Conservation (phyloP, 2,888 invertebrate species). For the Caenorhabditis panamensis region DNA sequence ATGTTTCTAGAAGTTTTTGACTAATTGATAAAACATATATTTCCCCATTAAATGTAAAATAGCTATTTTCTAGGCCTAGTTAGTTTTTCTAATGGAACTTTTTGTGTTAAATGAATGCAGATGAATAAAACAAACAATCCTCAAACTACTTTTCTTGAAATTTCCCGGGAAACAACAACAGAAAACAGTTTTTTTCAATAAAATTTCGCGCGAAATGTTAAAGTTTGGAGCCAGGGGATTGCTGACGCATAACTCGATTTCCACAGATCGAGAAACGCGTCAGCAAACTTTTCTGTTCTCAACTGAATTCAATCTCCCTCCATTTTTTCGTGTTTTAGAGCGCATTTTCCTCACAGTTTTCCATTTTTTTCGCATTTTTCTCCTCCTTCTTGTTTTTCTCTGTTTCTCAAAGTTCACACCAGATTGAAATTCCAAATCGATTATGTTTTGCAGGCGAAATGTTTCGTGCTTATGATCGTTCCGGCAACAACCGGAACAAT, state of each 20-base stretch:
- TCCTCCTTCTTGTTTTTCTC: not conserved
- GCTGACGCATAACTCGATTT: slow-evolving; percentile 14
- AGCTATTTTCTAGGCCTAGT: no score
- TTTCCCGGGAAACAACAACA: not conserved
- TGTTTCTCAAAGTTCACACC: not conserved
- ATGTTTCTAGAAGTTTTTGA: no score
- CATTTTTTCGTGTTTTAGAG: not conserved
- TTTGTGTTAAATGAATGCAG: no score
- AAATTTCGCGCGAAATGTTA: not conserved
- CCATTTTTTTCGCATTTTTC: no score
- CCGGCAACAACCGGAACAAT: not conserved
- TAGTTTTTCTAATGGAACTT: no score
- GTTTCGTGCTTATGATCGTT: slow-evolving; percentile 2
- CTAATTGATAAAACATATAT: no score
- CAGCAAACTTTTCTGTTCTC: not conserved
- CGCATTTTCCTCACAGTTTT: slow-evolving; percentile 25
- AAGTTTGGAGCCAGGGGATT: slow-evolving; percentile 4
- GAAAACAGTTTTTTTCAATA: not conserved
- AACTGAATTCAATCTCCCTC: slow-evolving; percentile 11
- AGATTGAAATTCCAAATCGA: not conserved
- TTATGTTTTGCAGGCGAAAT: not conserved
- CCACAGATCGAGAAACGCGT: slow-evolving; percentile 3
- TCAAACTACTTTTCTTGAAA: not conserved
- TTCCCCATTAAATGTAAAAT: no score
- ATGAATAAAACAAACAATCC: not conserved